These are phyloP conservation scores for Tachina grossa DNA, from an alignment of 2,888 invertebrate species.

Conservation along the genomic window DNA sequence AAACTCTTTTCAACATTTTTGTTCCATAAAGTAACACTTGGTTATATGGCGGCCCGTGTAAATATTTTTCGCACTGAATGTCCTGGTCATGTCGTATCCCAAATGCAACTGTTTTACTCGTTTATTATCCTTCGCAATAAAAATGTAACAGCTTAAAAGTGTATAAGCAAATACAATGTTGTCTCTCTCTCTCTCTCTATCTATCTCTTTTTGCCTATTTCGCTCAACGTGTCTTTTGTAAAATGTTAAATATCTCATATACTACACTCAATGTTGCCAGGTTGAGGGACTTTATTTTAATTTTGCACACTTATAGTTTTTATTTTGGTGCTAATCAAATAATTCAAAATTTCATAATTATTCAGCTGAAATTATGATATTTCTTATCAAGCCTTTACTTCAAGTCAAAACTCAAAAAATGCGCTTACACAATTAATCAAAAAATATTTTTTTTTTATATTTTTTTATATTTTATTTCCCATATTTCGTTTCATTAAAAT, in stretches of 20 bases:
- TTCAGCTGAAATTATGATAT: no score
- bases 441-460: no score
- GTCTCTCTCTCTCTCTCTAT: slow-evolving; percentile 13
- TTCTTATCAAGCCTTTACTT: no score
- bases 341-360: no score
- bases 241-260: background rate
- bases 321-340: background rate
- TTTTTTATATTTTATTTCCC: no score
- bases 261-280: background rate
- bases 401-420: no score
- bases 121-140: slow-evolving; percentile 58
- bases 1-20: slow-evolving; percentile 47
- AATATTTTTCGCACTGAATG: slow-evolving; percentile 44
- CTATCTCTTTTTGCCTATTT: background rate
- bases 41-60: background rate
- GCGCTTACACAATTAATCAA: no score
- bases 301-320: background rate
- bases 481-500: no score
- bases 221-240: background rate
- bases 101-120: slow-evolving; percentile 67
- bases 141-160: slow-evolving; percentile 37
- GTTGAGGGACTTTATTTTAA: background rate
- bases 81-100: slow-evolving; percentile 60
- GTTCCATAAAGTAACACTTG: slow-evolving; percentile 44
- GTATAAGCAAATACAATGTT: background rate